These are phyloP conservation scores for Ornithorhynchus anatinus DNA, from an alignment of 2,113 vertebrate species.

Conservation along the genomic window DNA sequence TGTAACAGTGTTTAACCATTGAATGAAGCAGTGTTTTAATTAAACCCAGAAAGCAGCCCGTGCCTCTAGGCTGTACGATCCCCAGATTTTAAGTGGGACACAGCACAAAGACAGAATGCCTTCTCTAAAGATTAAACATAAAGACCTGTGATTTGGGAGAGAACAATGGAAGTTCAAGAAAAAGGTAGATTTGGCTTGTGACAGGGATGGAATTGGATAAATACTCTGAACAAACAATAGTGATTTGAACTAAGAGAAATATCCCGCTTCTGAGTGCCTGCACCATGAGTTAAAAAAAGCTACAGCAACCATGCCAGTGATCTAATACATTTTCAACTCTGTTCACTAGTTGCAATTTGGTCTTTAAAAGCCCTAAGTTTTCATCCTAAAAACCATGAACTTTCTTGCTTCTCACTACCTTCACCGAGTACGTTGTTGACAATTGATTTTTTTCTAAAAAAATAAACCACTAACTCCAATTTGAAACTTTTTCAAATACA, in stretches of 20 bases:
- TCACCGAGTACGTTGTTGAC: no score
- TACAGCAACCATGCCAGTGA: background rate
- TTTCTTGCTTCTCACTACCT: no score
- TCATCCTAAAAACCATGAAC: no score
- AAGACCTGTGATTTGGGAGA: background rate
- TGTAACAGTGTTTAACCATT: no score
- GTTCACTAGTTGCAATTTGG: background rate
- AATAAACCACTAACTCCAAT: background rate
- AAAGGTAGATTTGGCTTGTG: background rate
- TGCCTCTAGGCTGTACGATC: no score
- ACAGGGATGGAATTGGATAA: background rate
- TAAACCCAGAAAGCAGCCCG: no score
- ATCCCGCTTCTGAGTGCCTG: background rate
- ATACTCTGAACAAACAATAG: background rate
- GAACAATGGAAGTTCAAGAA: background rate
- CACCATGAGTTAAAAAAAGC: background rate
- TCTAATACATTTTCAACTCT: background rate
- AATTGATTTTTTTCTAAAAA: background rate
- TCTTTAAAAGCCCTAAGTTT: constrained; percentile 1
- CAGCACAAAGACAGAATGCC: no score
- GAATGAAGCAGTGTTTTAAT: no score
- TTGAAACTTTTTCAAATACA: background rate
- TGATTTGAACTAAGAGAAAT: background rate
- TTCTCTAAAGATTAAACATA: no score
- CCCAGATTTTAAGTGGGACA: no score